Evolutionary conservation across 1,140 invertebrate species (phyloP).

Genomic region (Ceratina japonica): DNA sequence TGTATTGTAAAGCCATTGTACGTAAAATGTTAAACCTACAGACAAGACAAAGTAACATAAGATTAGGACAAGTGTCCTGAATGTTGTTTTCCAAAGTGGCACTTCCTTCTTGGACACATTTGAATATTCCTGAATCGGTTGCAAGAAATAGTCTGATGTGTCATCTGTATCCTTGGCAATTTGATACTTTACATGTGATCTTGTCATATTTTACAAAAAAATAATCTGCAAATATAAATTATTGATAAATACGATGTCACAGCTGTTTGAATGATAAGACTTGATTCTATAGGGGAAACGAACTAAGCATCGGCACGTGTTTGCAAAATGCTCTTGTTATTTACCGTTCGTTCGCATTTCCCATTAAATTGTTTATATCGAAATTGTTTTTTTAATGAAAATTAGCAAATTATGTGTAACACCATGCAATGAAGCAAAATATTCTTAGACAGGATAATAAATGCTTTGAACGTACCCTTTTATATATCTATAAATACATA

Average conservation of each 20-base stretch:
- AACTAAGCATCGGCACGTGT: background rate
- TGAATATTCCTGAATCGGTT: constrained; percentile 70
- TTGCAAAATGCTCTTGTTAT: background rate
- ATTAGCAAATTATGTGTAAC: background rate
- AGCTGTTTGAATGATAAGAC: background rate
- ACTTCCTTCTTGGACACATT: constrained; percentile 62
- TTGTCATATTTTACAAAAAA: constrained; percentile 72
- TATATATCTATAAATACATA: background rate
- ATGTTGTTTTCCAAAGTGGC: constrained; percentile 70
- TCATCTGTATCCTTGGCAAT: constrained; percentile 73
- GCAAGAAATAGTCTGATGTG: constrained; percentile 72
- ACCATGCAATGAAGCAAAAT: background rate
- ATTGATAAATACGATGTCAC: background rate
- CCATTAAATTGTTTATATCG: background rate
- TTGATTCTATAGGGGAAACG: background rate
- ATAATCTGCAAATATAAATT: constrained; percentile 40
- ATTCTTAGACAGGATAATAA: background rate
- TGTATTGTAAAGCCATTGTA: constrained; percentile 91
- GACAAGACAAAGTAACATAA: constrained; percentile 93
- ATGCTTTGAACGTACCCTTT: constrained; percentile 27
- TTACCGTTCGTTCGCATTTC: constrained; percentile 1
- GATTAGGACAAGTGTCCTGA: constrained; percentile 82
- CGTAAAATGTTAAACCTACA: constrained; percentile 97
- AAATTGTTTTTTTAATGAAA: background rate
- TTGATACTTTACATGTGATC: constrained; percentile 76